A percentile compares a stretch with the other conserved stretches of the same genome.
phyloP scores from a whole-genome alignment of 37 sponge, comb jelly and placozoan species.

The Mnemiopsis leidyi region DNA sequence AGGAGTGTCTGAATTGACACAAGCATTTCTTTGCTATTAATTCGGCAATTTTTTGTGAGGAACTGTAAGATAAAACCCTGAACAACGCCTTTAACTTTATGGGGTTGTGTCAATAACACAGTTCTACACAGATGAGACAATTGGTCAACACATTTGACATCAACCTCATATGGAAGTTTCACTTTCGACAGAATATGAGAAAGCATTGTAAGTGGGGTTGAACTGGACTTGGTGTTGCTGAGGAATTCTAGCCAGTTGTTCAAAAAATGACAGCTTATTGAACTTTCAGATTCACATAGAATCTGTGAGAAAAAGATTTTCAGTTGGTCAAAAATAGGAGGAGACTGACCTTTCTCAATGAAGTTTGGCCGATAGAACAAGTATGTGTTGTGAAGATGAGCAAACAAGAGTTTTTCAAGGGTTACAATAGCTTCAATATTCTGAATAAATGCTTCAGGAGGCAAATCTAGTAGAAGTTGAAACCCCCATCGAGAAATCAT shows the following conservation, averaged over 20 bases:
- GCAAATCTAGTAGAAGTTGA: constrained; percentile 7
- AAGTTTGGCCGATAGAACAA: constrained; percentile 35
- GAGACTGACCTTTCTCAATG: background rate
- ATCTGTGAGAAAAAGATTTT: background rate
- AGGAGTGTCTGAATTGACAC: background rate
- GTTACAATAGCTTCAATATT: background rate
- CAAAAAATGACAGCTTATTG: background rate
- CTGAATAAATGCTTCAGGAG: background rate
- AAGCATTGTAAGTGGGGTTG: background rate
- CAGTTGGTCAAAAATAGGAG: constrained; percentile 1
- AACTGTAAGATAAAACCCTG: background rate
- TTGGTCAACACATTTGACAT: background rate
- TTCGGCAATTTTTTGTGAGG: background rate
- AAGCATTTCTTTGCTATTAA: background rate
- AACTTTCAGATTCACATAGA: background rate
- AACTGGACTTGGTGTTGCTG: background rate
- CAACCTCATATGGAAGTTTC: background rate
- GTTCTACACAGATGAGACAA: background rate
- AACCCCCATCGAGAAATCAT: constrained; percentile 56
- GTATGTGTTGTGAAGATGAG: constrained; percentile 11
- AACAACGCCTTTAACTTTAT: constrained; percentile 31
- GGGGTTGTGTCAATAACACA: background rate
- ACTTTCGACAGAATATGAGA: background rate
- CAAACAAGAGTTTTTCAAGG: background rate
- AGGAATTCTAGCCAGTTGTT: background rate